phyloP scores from a whole-genome alignment of 2,888 invertebrate genomes.

The Synergus laeviventris region DNA sequence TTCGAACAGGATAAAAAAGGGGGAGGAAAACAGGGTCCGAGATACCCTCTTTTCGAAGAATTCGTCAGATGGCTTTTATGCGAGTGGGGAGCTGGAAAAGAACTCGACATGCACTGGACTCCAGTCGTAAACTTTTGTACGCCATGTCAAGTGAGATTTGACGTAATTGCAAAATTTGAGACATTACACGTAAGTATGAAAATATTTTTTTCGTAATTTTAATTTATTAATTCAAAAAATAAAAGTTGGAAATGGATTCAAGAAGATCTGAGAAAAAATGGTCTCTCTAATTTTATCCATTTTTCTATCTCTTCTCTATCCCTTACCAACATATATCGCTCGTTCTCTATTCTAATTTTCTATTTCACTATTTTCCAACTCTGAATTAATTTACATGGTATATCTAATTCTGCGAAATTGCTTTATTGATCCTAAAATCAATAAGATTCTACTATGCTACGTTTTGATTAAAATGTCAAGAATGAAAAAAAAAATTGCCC shows the following conservation, averaged over 20 bases:
- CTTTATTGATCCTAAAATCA: slow-evolving; percentile 7
- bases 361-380: neutral
- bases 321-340: neutral
- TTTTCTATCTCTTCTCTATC: no score
- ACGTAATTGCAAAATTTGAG: slow-evolving; percentile 89
- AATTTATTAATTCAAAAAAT: neutral
- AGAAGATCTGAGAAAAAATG: no score
- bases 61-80: slow-evolving; percentile 88
- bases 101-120: slow-evolving; percentile 92
- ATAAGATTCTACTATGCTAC: neutral
- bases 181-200: slow-evolving; percentile 82
- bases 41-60: slow-evolving; percentile 88
- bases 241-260: neutral
- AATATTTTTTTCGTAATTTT: neutral
- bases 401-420: neutral
- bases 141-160: slow-evolving; percentile 89
- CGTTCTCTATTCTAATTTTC: neutral
- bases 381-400: neutral
- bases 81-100: slow-evolving; percentile 80
- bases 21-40: slow-evolving; percentile 75
- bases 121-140: slow-evolving; percentile 90
- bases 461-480: neutral
- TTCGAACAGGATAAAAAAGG: slow-evolving; percentile 65
- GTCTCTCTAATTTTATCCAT: no score
- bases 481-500: neutral